phyloP scores from a whole-genome alignment of 2,888 invertebrate genomes.

The Syrphus vitripennis region DNA sequence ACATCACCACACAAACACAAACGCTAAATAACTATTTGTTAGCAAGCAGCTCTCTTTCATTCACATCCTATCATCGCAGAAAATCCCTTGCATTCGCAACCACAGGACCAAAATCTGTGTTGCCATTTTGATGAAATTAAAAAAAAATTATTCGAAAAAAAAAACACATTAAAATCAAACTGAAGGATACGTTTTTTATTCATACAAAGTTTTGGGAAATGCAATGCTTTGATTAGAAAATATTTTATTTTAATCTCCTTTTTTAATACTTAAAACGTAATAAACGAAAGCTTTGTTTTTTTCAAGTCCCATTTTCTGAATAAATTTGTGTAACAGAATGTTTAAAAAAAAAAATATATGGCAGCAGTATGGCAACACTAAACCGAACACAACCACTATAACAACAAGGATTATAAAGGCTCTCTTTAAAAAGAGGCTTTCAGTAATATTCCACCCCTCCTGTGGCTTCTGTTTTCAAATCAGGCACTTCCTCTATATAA shows the following conservation, averaged over 20 bases:
- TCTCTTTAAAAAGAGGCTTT: constrained; percentile 35
- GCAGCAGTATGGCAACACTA: constrained; percentile 3
- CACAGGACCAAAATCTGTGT: background rate
- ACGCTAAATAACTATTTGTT: constrained; percentile 59
- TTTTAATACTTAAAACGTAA: too few relatives aligned
- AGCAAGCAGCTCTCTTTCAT: constrained; percentile 39
- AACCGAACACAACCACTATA: background rate
- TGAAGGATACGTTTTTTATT: background rate
- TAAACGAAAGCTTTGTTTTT: too few relatives aligned
- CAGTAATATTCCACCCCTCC: background rate
- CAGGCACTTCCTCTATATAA: constrained; percentile 59
- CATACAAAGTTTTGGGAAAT: too few relatives aligned
- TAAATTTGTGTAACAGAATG: too few relatives aligned
- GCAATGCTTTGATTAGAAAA: too few relatives aligned
- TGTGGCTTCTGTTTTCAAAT: constrained; percentile 11
- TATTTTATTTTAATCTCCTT: too few relatives aligned
- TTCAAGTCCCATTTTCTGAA: too few relatives aligned
- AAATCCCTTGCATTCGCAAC: background rate
- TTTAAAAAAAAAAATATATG: too few relatives aligned
- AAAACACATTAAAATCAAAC: too few relatives aligned
- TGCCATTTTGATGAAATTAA: background rate
- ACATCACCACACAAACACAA: constrained; percentile 31
- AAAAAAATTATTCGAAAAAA: background rate
- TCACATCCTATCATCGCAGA: background rate
- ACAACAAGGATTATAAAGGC: constrained; percentile 55